A percentile compares a stretch with the other conserved stretches of the same genome.
phyloP scores from a whole-genome alignment of 2,797 vertebrate genomes.

The Sylvilagus floridanus region DNA sequence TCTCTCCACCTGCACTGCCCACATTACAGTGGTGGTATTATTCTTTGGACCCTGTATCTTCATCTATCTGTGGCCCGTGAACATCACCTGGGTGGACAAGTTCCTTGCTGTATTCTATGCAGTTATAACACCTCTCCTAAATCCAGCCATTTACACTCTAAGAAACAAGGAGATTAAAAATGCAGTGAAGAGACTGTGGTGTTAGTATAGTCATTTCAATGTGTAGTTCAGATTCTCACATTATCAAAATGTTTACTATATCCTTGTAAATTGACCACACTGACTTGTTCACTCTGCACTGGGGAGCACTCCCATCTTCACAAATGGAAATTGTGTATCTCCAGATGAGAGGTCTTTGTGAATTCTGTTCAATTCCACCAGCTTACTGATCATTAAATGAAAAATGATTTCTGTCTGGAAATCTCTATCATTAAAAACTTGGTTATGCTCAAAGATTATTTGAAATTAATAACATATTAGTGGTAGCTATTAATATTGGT shows the following conservation, averaged over 20 bases:
- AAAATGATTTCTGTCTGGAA: neutral
- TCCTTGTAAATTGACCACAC: neutral
- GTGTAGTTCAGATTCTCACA: neutral
- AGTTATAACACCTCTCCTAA: constrained; percentile 71
- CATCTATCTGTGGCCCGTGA: constrained; percentile 73
- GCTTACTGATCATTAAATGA: neutral
- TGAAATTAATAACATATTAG: neutral
- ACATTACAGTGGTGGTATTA: constrained; percentile 66
- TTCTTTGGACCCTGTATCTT: constrained; percentile 72
- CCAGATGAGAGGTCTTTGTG: neutral
- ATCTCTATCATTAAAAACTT: neutral
- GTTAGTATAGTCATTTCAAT: neutral
- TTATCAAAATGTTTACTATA: neutral
- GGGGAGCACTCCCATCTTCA: neutral
- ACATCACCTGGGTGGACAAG: constrained; percentile 65
- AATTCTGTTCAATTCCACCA: neutral
- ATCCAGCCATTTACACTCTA: constrained; percentile 76
- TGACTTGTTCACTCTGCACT: neutral
- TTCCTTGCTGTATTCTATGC: constrained; percentile 79
- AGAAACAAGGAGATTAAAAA: constrained; percentile 81
- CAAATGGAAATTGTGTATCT: neutral
- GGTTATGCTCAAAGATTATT: neutral
- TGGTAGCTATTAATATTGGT: no score
- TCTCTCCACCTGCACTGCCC: constrained; percentile 74
- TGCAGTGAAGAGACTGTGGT: constrained; percentile 54